phyloP scores from a whole-genome alignment of 2,797 vertebrate genomes.

The Streptopelia turtur region DNA sequence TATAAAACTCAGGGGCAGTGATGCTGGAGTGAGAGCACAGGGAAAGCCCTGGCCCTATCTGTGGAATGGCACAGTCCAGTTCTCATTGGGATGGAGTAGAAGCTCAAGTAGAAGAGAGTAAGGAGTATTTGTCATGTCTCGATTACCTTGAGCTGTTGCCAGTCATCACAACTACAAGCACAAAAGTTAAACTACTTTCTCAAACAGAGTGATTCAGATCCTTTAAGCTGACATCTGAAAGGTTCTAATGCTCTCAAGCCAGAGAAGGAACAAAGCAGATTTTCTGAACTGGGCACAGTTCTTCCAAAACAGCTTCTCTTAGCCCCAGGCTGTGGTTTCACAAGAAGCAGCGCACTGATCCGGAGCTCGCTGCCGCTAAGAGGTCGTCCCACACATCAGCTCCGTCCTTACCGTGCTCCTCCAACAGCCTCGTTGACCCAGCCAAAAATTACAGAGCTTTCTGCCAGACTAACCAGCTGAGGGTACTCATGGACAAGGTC shows the following conservation, averaged over 20 bases:
- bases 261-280: background rate
- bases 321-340: background rate
- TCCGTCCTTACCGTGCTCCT: background rate
- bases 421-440: background rate
- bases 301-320: background rate
- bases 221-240: slow-evolving; percentile 4
- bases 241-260: background rate
- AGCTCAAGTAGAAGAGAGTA: background rate
- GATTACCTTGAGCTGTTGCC: background rate
- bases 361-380: background rate
- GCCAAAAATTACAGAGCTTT: background rate
- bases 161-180: background rate
- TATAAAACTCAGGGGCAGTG: background rate
- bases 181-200: background rate
- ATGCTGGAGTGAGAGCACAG: background rate
- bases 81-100: background rate
- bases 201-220: background rate
- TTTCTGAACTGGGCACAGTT: background rate
- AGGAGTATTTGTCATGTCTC: background rate
- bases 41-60: background rate
- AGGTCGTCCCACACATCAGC: background rate
- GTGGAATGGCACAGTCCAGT: background rate
- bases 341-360: background rate
- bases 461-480: background rate
- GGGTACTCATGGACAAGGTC: background rate